Conservation (phyloP, 2,888 invertebrate species). For the Volucella bombylans region DNA sequence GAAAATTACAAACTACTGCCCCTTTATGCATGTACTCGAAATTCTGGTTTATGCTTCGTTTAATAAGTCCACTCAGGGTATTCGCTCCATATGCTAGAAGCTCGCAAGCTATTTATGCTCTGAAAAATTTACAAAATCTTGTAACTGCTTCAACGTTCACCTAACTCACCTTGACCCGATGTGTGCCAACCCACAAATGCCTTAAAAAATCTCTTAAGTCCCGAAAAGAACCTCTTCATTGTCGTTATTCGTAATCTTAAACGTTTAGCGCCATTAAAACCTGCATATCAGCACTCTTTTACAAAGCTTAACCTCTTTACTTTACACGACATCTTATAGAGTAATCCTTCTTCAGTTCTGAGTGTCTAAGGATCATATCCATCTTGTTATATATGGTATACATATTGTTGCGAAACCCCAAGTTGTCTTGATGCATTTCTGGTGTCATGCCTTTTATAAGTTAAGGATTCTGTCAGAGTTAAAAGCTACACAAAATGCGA, state of each 20-base stretch:
- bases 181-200: background rate
- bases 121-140: background rate
- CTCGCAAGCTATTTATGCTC: background rate
- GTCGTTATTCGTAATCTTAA: conserved; percentile 45
- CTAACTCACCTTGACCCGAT: conserved; percentile 2
- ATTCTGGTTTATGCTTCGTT: no score
- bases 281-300: conserved; percentile 51
- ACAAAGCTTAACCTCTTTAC: conserved; percentile 40
- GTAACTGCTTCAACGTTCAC: background rate
- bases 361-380: conserved; percentile 31
- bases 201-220: background rate
- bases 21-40: no score
- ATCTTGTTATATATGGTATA: conserved; percentile 15
- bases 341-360: conserved; percentile 5
- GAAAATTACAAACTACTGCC: no score
- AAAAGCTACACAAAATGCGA: conserved; percentile 11
- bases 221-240: conserved; percentile 35
- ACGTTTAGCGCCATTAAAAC: conserved; percentile 29
- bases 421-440: conserved; percentile 46
- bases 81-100: background rate
- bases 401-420: conserved; percentile 52
- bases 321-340: conserved; percentile 29
- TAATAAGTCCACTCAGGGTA: no score
- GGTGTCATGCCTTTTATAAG: conserved; percentile 16
- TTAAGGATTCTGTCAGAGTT: conserved; percentile 48